Conservation (phyloP, 2,113 vertebrate species). For the Myotis brandtii region DNA sequence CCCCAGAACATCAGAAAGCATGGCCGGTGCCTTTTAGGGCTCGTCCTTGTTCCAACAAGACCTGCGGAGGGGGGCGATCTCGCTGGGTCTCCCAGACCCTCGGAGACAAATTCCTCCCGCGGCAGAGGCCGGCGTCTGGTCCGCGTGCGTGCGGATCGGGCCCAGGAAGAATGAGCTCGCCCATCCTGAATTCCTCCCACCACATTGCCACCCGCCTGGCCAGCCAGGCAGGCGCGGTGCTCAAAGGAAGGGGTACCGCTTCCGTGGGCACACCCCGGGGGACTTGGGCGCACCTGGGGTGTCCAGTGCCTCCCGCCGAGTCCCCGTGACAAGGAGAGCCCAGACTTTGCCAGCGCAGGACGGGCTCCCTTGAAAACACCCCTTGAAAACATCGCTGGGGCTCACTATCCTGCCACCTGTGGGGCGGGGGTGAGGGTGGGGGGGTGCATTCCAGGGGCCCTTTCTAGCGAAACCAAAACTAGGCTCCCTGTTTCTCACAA, state of each 20-base stretch:
- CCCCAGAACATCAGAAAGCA: neutral
- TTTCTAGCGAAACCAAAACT: neutral
- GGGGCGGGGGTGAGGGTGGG: fast-evolving
- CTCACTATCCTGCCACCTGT: neutral
- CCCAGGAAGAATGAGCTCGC: neutral
- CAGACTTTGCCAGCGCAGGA: neutral
- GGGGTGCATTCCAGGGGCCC: neutral
- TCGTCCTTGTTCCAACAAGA: neutral
- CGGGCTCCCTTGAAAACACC: neutral
- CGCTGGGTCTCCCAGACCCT: neutral
- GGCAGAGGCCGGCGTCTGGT: neutral
- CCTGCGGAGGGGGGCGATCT: neutral
- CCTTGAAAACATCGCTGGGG: neutral
- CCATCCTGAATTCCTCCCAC: neutral
- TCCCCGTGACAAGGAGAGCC: neutral
- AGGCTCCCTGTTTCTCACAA: neutral
- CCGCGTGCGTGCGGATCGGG: fast-evolving
- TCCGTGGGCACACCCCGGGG: neutral
- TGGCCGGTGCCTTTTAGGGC: neutral
- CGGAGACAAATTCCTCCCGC: neutral
- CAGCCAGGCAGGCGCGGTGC: neutral
- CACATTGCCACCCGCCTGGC: neutral
- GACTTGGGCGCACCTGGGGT: neutral
- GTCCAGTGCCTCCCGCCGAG: neutral
- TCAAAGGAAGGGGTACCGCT: neutral